Percentiles rank a stretch among this genome's conserved stretches.
Evolutionary conservation across 2,888 invertebrate species (phyloP).

Genomic region (Tuta absoluta): DNA sequence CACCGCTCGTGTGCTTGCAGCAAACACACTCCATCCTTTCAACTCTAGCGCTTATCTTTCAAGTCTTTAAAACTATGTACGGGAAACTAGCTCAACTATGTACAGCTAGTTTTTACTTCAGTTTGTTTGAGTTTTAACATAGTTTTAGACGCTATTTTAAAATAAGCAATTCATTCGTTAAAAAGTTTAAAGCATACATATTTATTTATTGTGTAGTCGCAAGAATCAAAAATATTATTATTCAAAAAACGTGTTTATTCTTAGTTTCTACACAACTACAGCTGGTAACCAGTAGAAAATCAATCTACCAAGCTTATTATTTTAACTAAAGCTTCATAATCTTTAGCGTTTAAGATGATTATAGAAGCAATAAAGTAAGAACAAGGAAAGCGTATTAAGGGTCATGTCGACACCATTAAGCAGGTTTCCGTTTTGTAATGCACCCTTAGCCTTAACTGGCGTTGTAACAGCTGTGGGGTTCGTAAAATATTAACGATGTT

Average conservation of each 20-base stretch:
- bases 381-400: constrained; percentile 55
- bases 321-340: not conserved
- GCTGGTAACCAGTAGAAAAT: too few relatives aligned
- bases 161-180: too few relatives aligned
- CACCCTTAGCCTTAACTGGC: constrained; percentile 44
- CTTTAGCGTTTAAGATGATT: not conserved
- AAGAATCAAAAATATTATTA: too few relatives aligned
- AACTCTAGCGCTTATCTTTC: constrained; percentile 9
- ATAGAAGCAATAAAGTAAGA: constrained; percentile 22
- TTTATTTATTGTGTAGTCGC: too few relatives aligned
- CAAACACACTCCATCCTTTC: constrained; percentile 12
- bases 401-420: constrained; percentile 42
- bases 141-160: too few relatives aligned
- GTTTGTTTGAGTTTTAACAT: not conserved
- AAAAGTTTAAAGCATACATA: too few relatives aligned
- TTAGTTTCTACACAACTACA: too few relatives aligned
- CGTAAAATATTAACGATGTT: constrained; percentile 45
- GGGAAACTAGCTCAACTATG: not conserved
- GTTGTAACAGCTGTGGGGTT: constrained; percentile 33
- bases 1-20: not conserved
- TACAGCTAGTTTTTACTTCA: not conserved
- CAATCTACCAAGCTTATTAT: not conserved
- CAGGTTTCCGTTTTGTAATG: constrained; percentile 41
- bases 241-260: too few relatives aligned
- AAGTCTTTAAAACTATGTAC: not conserved